Evolutionary conservation across 30 jellyfish, hydroid and myxozoan species (phyloP).

Genomic region (Mastigias papua): DNA sequence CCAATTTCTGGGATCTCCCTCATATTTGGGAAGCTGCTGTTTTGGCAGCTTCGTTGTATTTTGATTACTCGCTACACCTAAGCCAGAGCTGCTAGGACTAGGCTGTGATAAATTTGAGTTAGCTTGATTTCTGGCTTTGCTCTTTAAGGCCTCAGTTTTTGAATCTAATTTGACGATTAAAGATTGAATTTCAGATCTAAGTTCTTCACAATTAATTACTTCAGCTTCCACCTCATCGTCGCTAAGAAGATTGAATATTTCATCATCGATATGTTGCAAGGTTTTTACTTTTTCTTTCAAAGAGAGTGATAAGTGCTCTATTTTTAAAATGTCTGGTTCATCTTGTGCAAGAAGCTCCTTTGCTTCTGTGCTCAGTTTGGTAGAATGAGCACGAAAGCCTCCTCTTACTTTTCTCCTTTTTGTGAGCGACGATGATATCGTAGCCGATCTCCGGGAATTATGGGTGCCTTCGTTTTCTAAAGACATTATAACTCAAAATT

Average conservation of each 20-base stretch:
- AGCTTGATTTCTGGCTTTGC: slow-evolving; percentile 6
- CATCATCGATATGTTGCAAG: slow-evolving; percentile 24
- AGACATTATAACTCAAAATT: not conserved
- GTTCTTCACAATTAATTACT: slow-evolving; percentile 32
- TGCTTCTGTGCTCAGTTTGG: not conserved
- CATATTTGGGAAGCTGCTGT: slow-evolving; percentile 24
- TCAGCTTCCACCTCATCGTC: slow-evolving; percentile 40
- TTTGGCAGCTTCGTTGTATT: slow-evolving; percentile 45
- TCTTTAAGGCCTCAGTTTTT: not conserved
- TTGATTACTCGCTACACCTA: not conserved
- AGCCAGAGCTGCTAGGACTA: not conserved
- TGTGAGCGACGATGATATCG: not conserved
- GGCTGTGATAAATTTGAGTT: not conserved
- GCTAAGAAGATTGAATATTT: slow-evolving; percentile 21
- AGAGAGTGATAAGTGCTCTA: not conserved
- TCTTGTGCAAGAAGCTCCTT: not conserved
- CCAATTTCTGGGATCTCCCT: slow-evolving; percentile 47
- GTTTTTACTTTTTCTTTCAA: slow-evolving; percentile 13
- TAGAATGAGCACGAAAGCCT: not conserved
- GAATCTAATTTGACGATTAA: slow-evolving; percentile 21
- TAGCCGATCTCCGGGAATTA: not conserved
- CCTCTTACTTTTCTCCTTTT: not conserved
- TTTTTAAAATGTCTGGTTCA: not conserved
- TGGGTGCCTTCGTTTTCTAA: not conserved
- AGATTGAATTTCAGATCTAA: slow-evolving; percentile 57